phyloP scores from a whole-genome alignment of 2,888 invertebrate species.

The Eupelmus urozonus region DNA sequence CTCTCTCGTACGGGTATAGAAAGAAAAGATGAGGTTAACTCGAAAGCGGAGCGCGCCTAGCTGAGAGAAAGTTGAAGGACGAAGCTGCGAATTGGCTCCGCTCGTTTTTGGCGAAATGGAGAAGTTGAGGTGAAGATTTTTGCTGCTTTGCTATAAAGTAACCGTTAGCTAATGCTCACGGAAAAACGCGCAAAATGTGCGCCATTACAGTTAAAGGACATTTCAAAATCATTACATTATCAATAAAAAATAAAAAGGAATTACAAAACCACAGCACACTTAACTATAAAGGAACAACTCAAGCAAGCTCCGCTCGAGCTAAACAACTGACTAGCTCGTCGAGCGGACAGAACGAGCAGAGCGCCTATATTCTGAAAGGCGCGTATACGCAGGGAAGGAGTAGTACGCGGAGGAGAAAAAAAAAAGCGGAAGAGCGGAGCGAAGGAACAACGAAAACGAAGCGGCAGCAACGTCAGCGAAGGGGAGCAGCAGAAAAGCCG shows the following conservation, averaged over 20 bases:
- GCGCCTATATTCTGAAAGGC: too few species aligned
- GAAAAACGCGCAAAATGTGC: too few species aligned
- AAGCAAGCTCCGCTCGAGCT: too few species aligned
- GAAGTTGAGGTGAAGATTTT: not conserved
- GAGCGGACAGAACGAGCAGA: not conserved
- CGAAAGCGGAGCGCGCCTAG: not conserved
- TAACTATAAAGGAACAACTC: too few species aligned
- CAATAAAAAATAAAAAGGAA: too few species aligned
- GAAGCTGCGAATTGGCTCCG: slow-evolving; percentile 7
- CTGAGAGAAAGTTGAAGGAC: slow-evolving; percentile 53
- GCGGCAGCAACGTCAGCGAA: slow-evolving; percentile 31
- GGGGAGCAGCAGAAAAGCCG: slow-evolving; percentile 3
- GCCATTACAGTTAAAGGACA: too few species aligned
- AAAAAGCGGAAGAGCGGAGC: slow-evolving; percentile 14
- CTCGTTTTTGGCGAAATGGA: not conserved
- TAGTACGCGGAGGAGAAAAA: not conserved
- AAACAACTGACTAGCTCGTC: too few species aligned
- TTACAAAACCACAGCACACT: too few species aligned
- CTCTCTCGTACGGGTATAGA: not conserved
- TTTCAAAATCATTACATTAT: too few species aligned
- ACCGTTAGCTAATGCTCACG: too few species aligned
- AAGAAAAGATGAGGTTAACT: not conserved
- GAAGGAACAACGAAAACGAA: not conserved
- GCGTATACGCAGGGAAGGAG: not conserved
- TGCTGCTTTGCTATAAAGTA: not conserved